Percentiles rank a stretch among this genome's conserved stretches.
phyloP scores from a whole-genome alignment of 2,797 vertebrate species.

The Alauda arvensis region DNA sequence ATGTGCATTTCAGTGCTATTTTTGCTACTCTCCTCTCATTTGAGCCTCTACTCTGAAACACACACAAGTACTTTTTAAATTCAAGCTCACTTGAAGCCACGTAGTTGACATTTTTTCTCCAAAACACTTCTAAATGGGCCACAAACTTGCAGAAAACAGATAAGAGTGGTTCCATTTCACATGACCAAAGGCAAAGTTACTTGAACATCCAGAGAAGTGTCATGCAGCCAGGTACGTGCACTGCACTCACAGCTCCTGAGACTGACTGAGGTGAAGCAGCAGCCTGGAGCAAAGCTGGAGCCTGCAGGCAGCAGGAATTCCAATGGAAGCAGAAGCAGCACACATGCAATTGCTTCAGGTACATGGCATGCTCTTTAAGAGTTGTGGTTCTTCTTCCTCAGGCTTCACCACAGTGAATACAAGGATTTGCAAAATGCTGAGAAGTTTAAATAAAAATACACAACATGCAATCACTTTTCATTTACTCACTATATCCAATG shows the following conservation, averaged over 20 bases:
- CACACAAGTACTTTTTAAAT: neutral
- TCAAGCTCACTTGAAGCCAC: neutral
- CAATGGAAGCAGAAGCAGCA: neutral
- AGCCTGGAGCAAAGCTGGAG: conserved; percentile 4
- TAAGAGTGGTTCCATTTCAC: neutral
- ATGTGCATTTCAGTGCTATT: neutral
- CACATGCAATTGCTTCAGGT: conserved; percentile 21
- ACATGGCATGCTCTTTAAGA: conserved; percentile 18
- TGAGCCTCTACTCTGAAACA: neutral
- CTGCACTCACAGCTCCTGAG: neutral
- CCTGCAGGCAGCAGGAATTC: conserved; percentile 19
- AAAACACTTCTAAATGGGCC: neutral
- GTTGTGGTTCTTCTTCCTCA: neutral
- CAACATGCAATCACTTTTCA: conserved; percentile 18
- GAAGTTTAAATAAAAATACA: neutral
- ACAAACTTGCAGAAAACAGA: conserved; percentile 7
- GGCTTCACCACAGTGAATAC: neutral
- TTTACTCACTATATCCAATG: conserved; percentile 57
- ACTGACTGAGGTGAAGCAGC: neutral
- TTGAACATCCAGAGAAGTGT: neutral
- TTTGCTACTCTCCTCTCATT: conserved; percentile 33
- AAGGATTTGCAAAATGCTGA: neutral
- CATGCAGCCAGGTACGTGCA: conserved; percentile 5
- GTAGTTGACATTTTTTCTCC: neutral
- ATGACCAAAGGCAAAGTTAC: neutral